Evolutionary conservation across 2,888 invertebrate genomes (phyloP).

Genomic region (Autographa pulchrina): DNA sequence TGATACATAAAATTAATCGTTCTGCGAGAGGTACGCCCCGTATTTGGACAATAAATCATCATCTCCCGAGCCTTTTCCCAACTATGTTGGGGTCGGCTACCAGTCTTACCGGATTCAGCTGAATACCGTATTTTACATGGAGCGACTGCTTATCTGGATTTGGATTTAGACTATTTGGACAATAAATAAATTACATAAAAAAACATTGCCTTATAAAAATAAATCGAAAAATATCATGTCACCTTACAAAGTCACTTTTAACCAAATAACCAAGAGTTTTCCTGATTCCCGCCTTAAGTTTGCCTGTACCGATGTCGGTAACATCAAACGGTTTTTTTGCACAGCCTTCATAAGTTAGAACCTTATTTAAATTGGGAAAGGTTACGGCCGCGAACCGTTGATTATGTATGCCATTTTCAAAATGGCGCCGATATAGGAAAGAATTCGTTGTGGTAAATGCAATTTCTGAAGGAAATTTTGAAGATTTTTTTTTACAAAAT

Average conservation of each 20-base stretch:
- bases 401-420: not conserved
- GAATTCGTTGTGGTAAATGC: not conserved
- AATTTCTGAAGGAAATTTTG: not conserved
- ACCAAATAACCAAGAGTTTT: not conserved
- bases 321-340: constrained; percentile 1
- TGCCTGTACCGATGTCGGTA: not conserved
- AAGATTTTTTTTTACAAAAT: too few species aligned
- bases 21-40: too few species aligned
- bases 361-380: constrained; percentile 3
- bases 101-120: too few species aligned
- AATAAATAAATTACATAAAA: too few species aligned
- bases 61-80: too few species aligned
- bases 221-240: not conserved
- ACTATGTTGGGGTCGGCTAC: too few species aligned
- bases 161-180: too few species aligned
- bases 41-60: too few species aligned
- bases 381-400: not conserved
- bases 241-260: not conserved
- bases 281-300: not conserved
- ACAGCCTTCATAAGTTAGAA: not conserved
- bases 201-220: not conserved
- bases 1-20: too few species aligned
- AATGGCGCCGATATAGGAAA: not conserved
- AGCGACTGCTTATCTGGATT: too few species aligned
- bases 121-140: too few species aligned